These are phyloP conservation scores for Dipodomys ordii DNA, from an alignment of 2,113 vertebrate species.

Conservation along the genomic window DNA sequence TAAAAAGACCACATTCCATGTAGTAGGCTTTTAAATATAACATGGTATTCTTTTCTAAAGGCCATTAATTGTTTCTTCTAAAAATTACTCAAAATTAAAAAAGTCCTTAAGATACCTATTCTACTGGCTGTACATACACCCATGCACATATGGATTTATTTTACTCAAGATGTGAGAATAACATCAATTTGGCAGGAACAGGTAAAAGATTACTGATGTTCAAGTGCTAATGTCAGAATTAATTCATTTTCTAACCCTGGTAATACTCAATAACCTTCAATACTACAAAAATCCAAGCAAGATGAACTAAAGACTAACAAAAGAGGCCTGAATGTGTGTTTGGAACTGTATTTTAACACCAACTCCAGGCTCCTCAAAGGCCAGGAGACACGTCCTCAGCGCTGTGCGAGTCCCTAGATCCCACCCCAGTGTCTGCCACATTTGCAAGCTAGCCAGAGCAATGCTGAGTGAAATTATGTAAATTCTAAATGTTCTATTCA, in stretches of 20 bases:
- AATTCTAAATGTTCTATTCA: background rate
- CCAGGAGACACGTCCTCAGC: background rate
- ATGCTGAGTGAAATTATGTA: background rate
- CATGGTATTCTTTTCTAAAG: conserved; percentile 12
- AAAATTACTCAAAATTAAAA: background rate
- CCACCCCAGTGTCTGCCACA: background rate
- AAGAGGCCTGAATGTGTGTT: background rate
- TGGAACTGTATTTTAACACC: conserved; percentile 2
- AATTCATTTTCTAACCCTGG: background rate
- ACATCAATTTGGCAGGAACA: background rate
- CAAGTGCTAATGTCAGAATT: background rate
- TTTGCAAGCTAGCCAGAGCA: background rate
- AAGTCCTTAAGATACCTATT: background rate
- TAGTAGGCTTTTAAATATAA: background rate
- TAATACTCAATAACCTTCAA: background rate
- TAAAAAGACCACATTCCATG: background rate
- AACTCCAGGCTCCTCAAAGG: background rate
- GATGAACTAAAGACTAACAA: background rate
- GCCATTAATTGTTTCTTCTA: conserved; percentile 13
- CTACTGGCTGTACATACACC: background rate
- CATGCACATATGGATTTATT: background rate
- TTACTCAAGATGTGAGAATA: background rate
- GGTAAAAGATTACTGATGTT: background rate
- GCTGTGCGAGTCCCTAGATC: background rate
- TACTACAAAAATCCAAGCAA: background rate